These are phyloP conservation scores for Melanotaenia pygmaea DNA, from an alignment of 2,797 vertebrate genomes.

Conservation along the genomic window DNA sequence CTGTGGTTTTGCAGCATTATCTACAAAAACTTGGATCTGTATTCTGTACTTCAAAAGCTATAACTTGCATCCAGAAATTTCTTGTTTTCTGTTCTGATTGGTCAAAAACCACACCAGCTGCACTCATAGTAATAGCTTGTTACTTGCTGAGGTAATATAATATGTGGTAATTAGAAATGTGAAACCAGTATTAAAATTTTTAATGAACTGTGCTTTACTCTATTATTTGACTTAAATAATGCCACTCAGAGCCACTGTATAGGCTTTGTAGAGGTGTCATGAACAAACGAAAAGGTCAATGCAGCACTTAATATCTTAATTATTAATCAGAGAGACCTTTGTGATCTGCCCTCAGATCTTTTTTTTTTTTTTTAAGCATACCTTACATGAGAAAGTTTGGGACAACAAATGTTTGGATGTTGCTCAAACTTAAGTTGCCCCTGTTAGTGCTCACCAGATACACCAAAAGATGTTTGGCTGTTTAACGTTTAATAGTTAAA, in stretches of 20 bases:
- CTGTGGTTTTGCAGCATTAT: conserved; percentile 6
- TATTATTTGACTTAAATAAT: neutral
- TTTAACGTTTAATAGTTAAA: conserved; percentile 36
- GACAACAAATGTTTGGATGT: conserved; percentile 2
- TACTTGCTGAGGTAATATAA: neutral
- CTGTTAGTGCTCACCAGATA: conserved; percentile 6
- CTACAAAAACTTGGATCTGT: neutral
- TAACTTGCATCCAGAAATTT: conserved; percentile 2
- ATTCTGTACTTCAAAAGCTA: neutral
- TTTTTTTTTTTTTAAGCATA: neutral
- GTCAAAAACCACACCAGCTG: neutral
- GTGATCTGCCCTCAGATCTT: conserved; percentile 16
- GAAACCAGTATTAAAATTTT: too few species aligned
- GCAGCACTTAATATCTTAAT: neutral
- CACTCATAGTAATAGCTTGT: too few species aligned
- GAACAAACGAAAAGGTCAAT: conserved; percentile 5
- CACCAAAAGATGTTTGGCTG: conserved; percentile 2
- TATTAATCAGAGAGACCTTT: conserved; percentile 12
- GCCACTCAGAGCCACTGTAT: neutral
- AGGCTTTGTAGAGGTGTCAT: conserved; percentile 2
- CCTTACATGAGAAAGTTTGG: conserved; percentile 30
- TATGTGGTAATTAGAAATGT: too few species aligned
- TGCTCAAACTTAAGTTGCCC: conserved; percentile 6
- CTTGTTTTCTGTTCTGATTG: neutral
- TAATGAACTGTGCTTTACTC: too few species aligned